phyloP scores from a whole-genome alignment of 2,113 vertebrate genomes.

The Athene cunicularia region DNA sequence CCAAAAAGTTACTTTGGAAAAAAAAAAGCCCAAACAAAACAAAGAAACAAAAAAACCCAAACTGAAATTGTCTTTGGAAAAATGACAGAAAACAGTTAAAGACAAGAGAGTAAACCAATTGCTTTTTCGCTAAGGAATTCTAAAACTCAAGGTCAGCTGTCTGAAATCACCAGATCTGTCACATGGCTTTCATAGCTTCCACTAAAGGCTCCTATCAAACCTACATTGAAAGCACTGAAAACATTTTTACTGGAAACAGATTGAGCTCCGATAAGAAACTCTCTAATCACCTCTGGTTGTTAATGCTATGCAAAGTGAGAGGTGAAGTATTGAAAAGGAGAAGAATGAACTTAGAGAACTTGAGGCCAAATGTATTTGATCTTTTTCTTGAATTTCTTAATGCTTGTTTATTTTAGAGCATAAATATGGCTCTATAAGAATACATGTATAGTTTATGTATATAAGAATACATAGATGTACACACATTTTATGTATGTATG shows the following conservation, averaged over 20 bases:
- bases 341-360: not conserved
- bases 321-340: not conserved
- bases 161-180: slow-evolving; percentile 14
- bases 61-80: not conserved
- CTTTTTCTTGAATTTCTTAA: not conserved
- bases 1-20: not conserved
- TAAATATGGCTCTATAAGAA: not conserved
- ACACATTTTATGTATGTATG: not conserved
- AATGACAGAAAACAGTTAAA: slow-evolving; percentile 2
- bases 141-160: slow-evolving; percentile 32
- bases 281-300: not conserved
- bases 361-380: not conserved
- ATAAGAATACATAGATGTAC: not conserved
- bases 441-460: not conserved
- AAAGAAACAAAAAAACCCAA: fast-evolving
- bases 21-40: not conserved
- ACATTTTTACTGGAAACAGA: slow-evolving; percentile 27
- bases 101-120: not conserved
- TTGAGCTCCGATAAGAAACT: not conserved
- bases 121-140: slow-evolving; percentile 7
- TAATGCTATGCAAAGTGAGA: not conserved
- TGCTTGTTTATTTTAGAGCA: not conserved
- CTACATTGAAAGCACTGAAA: slow-evolving; percentile 6
- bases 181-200: not conserved
- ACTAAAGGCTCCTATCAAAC: not conserved